These are phyloP conservation scores for Leucophora obtusa DNA, from an alignment of 2,888 invertebrate genomes.

Conservation along the genomic window DNA sequence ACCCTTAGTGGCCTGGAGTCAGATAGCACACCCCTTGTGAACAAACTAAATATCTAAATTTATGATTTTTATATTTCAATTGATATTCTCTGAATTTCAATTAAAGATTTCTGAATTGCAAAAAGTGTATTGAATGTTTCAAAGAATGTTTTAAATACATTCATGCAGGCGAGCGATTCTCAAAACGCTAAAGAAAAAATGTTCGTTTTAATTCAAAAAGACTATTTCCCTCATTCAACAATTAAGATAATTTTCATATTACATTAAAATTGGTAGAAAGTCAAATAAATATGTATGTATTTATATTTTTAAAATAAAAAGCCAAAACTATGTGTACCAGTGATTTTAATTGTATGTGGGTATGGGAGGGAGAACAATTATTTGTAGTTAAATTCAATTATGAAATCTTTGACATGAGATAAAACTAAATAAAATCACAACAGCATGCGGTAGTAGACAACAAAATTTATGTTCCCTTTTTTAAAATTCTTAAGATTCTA, in stretches of 20 bases:
- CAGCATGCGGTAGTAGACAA: conserved; percentile 3
- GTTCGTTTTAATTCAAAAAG: too few relatives aligned
- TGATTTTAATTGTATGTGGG: conserved; percentile 19
- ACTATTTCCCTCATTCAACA: background rate
- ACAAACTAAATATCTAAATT: too few relatives aligned
- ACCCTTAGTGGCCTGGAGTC: too few relatives aligned
- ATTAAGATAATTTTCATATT: background rate
- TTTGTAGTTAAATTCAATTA: conserved; percentile 22
- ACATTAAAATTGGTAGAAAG: conserved; percentile 11
- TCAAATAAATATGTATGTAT: conserved; percentile 17
- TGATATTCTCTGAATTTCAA: too few relatives aligned
- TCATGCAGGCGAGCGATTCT: too few relatives aligned
- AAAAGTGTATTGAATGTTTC: too few relatives aligned
- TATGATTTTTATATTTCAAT: too few relatives aligned
- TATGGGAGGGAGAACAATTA: background rate
- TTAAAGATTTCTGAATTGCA: too few relatives aligned
- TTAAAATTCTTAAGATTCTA: background rate
- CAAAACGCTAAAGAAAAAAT: too few relatives aligned
- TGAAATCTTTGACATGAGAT: conserved; percentile 16
- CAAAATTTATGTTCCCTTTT: conserved; percentile 8
- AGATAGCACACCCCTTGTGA: too few relatives aligned
- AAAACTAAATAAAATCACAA: conserved; percentile 12
- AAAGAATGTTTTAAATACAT: too few relatives aligned
- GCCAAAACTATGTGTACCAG: conserved; percentile 9
- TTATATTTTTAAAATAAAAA: conserved; percentile 10